Conservation (phyloP, 2,797 vertebrate genomes). For the Picus viridis region DNA sequence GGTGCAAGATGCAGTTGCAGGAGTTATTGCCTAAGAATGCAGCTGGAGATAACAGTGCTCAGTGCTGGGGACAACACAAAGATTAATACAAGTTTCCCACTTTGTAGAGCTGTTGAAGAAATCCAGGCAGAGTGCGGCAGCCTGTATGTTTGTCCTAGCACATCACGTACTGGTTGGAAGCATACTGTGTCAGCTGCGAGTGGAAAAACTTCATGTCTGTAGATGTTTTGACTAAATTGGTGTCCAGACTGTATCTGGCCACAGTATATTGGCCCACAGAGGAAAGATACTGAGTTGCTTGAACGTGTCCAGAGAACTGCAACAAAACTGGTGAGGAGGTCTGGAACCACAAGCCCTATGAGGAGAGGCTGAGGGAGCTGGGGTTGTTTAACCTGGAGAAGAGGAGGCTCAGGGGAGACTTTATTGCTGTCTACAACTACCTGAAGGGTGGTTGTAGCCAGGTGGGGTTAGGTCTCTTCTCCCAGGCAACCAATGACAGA, state of each 20-base stretch:
- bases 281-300: background rate
- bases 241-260: background rate
- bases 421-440: too few species aligned
- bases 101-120: background rate
- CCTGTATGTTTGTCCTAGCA: background rate
- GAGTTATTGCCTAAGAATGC: background rate
- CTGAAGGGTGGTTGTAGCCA: too few species aligned
- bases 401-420: too few species aligned
- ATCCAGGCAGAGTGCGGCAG: background rate
- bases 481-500: too few species aligned
- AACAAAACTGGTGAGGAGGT: too few species aligned
- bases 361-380: too few species aligned
- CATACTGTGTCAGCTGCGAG: background rate
- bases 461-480: too few species aligned
- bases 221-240: background rate
- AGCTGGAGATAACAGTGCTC: background rate
- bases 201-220: background rate
- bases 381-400: too few species aligned
- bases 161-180: background rate
- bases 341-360: too few species aligned
- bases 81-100: accelerated
- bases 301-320: too few species aligned
- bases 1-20: background rate
- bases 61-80: background rate
- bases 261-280: background rate